Evolutionary conservation across 2,888 invertebrate species (phyloP).

Genomic region (Drosophila basisetae): DNA sequence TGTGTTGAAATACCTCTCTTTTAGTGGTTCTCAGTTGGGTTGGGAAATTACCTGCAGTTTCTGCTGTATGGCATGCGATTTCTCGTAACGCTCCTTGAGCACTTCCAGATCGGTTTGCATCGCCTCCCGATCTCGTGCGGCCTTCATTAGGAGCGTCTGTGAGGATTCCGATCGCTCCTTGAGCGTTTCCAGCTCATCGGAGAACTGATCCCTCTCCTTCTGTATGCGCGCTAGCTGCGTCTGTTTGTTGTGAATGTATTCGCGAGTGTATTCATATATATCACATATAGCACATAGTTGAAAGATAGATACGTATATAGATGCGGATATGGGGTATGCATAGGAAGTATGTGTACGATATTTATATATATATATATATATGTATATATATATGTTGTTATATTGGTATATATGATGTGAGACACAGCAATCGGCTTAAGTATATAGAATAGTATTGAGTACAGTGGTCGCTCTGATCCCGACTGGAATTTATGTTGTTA

Average conservation of each 20-base stretch:
- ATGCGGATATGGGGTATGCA: slow-evolving; percentile 42
- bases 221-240: slow-evolving; percentile 92
- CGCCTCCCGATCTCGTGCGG: slow-evolving; percentile 93
- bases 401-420: slow-evolving; percentile 26
- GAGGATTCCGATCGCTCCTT: slow-evolving; percentile 93
- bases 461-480: slow-evolving; percentile 1
- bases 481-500: too few relatives aligned
- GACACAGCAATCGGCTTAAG: slow-evolving; percentile 12
- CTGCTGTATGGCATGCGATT: slow-evolving; percentile 92
- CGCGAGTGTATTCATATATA: slow-evolving; percentile 10
- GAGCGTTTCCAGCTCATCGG: slow-evolving; percentile 92
- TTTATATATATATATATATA: slow-evolving; percentile 27
- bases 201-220: slow-evolving; percentile 94
- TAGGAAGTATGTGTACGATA: slow-evolving; percentile 54
- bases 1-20: slow-evolving; percentile 37
- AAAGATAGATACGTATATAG: slow-evolving; percentile 72
- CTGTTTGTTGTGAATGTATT: slow-evolving; percentile 85
- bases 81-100: slow-evolving; percentile 94
- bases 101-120: slow-evolving; percentile 94
- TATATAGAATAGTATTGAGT: not conserved
- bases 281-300: slow-evolving; percentile 54
- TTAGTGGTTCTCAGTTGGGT: slow-evolving; percentile 5
- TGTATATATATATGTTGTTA: not conserved
- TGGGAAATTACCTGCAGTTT: slow-evolving; percentile 89
- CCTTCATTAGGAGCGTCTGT: slow-evolving; percentile 92